Evolutionary conservation across 2,113 vertebrate genomes (phyloP), one percentile per base, ranked within the genome.

Genomic region (Prunella himalayana): DNA sequence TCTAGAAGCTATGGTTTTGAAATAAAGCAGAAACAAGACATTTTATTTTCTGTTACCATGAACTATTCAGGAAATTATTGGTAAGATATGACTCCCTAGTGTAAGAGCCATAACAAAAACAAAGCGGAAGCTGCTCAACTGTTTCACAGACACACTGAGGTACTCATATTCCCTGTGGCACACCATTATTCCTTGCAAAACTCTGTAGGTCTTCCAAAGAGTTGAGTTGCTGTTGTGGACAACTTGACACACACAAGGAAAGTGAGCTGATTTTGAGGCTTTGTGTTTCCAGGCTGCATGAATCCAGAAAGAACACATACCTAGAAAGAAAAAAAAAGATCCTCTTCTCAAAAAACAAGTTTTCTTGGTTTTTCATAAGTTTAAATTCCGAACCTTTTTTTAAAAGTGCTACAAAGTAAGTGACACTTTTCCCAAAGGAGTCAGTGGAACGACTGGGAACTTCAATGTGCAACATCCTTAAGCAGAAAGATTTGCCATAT

Each of bases 161-260:
- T 60, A 88, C 18, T 78, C 31, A 78, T 56, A 63, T 70, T 94
- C 72, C 85, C 80, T 33, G 15, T 47, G 35, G 69, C 98, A 94
- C 96, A 98, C 98, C 98, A 78, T 95, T 98, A 86, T 90, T 97
- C 66, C 98, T 96, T 76, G 98, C 98, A 94, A 98, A 98, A 84
- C 75, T 97, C 94, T 98, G 98, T 57, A 98, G 65, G 17, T 98
- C 98, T 91, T 98, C 97, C 73, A 98, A 95, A 42, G 97, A 98
- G 64, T 95, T 82, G 53, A 98, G 97, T 21, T 98, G 96, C 86
- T 98, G 96, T 80, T 98, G 98, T 10, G 98, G 98, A 95, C 98
- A 98, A 70, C 96, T 95, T 91, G 98, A 97, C 35, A 98, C 98
- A 0, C 98, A 98, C 86, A 98, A 95, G 82, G 97, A 91, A 44